phyloP scores from a whole-genome alignment of 2,888 invertebrate genomes.

The Campaea margaritaria region DNA sequence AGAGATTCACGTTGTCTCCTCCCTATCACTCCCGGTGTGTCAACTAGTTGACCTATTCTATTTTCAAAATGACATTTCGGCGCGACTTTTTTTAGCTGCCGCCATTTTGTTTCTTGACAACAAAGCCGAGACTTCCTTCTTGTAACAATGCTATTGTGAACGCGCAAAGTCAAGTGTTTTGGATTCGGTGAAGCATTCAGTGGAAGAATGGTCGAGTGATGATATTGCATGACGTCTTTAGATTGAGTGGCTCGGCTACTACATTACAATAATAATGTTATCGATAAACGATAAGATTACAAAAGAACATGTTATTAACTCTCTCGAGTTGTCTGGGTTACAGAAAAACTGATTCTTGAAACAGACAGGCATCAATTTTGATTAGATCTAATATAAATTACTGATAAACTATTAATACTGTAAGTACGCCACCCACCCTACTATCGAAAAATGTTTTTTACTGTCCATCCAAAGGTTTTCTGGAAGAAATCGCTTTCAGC shows the following conservation, averaged over 20 bases:
- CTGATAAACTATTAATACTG: no score
- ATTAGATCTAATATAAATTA: no score
- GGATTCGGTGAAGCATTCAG: conserved; percentile 14
- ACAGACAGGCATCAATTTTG: no score
- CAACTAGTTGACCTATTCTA: conserved; percentile 33
- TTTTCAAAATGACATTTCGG: conserved; percentile 31
- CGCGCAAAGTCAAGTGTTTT: conserved; percentile 18
- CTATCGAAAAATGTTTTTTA: no score
- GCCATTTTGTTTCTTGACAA: conserved; percentile 29
- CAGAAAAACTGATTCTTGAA: neutral
- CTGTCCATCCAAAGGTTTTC: no score
- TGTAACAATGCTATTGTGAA: conserved; percentile 13
- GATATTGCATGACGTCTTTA: conserved; percentile 16
- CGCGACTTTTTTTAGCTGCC: conserved; percentile 23
- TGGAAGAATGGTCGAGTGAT: conserved; percentile 21
- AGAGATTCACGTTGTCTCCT: conserved; percentile 22
- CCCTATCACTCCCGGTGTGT: conserved; percentile 16
- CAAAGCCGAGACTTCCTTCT: conserved; percentile 23
- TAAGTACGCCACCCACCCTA: no score
- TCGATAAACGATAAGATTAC: conserved; percentile 15
- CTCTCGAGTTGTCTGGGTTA: conserved; percentile 7
- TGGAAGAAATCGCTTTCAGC: no score
- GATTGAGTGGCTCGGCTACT: conserved; percentile 6
- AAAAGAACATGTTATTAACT: conserved; percentile 1
- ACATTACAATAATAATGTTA: conserved; percentile 4